phyloP scores from a whole-genome alignment of 2,113 vertebrate genomes.

The Aspidoscelis tigris region DNA sequence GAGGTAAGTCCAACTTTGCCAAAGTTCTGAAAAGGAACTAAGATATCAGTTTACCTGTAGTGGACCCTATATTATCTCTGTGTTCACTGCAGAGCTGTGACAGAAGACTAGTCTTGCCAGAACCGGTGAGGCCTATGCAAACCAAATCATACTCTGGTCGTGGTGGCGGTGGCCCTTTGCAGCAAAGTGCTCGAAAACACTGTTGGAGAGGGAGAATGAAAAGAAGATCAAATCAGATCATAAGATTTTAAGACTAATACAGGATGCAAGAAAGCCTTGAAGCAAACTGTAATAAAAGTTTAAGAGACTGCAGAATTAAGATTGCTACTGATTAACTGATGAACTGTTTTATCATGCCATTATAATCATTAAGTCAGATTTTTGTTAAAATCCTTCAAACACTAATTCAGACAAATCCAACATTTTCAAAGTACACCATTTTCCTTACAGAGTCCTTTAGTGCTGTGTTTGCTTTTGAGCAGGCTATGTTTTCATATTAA shows the following conservation, averaged over 20 bases:
- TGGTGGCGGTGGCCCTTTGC: slow-evolving; percentile 93
- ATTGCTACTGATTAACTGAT: neutral
- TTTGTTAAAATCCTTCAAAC: neutral
- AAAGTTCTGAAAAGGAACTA: neutral
- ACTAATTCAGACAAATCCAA: neutral
- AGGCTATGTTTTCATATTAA: neutral
- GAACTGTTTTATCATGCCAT: neutral
- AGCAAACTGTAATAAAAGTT: neutral
- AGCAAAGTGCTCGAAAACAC: slow-evolving; percentile 98
- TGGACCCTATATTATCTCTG: slow-evolving; percentile 86
- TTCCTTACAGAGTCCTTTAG: neutral
- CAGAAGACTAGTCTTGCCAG: slow-evolving; percentile 94
- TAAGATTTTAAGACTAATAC: neutral
- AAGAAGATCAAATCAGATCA: slow-evolving; percentile 19
- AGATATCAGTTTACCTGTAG: slow-evolving; percentile 84
- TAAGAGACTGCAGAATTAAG: neutral
- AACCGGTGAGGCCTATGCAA: slow-evolving; percentile 95
- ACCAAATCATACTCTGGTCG: slow-evolving; percentile 97
- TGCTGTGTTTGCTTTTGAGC: neutral
- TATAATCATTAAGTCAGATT: neutral
- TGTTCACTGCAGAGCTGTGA: slow-evolving; percentile 93
- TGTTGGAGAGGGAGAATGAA: slow-evolving; percentile 62
- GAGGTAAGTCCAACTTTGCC: neutral
- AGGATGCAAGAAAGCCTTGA: neutral
- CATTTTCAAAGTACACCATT: neutral